These are phyloP conservation scores for Myiagra hebetior DNA, from an alignment of 2,113 vertebrate genomes.

Conservation along the genomic window DNA sequence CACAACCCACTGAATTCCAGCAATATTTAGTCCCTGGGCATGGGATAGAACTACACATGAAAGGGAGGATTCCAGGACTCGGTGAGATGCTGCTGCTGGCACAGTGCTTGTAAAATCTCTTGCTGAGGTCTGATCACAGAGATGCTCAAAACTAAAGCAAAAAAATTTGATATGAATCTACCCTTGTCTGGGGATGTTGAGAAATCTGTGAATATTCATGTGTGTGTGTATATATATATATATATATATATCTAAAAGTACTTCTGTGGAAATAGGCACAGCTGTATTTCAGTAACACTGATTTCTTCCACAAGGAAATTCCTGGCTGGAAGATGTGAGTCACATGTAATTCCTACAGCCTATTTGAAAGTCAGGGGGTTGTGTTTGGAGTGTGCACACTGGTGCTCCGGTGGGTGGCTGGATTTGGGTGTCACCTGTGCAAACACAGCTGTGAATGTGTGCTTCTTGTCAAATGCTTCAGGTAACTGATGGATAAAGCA, in stretches of 20 bases:
- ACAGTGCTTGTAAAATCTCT: background rate
- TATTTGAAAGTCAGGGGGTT: background rate
- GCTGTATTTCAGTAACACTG: background rate
- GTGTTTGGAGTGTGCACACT: background rate
- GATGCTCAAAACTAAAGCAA: background rate
- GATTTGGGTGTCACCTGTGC: background rate
- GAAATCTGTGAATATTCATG: background rate
- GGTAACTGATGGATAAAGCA: background rate
- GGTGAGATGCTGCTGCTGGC: background rate
- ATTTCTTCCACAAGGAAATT: background rate
- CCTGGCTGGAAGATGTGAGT: background rate
- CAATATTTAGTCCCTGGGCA: background rate
- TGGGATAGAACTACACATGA: background rate
- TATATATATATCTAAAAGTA: background rate
- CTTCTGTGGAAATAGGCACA: background rate
- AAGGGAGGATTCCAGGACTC: background rate
- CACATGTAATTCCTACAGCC: background rate
- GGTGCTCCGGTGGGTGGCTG: background rate
- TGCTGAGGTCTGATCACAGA: background rate
- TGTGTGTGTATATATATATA: rapidly evolving
- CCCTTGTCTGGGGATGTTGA: background rate
- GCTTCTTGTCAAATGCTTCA: background rate
- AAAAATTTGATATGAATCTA: background rate
- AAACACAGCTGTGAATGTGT: background rate
- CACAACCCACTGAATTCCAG: background rate